Evolutionary conservation across 92 coral and sea anemone species (phyloP).

Genomic region (Zoanthus sociatus): DNA sequence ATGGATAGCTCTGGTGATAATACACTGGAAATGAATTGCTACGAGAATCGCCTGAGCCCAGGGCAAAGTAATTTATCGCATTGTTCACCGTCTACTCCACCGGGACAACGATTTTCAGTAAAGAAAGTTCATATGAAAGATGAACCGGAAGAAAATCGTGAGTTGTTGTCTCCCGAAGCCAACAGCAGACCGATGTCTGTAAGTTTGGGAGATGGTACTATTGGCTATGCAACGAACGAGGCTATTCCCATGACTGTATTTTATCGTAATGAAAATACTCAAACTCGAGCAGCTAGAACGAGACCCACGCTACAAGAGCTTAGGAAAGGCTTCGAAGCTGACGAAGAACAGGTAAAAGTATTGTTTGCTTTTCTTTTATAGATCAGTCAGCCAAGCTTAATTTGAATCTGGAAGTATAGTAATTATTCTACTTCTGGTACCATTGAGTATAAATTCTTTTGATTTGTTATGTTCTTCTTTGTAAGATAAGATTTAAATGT

Average conservation of each 20-base stretch:
- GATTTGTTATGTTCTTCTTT: not conserved
- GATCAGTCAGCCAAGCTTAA: not conserved
- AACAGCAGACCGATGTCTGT: slow-evolving; percentile 61
- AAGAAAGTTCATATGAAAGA: slow-evolving; percentile 61
- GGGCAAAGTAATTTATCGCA: not conserved
- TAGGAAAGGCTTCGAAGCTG: slow-evolving; percentile 95
- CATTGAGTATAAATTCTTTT: not conserved
- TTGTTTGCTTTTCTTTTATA: not conserved
- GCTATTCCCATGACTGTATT: slow-evolving; percentile 99
- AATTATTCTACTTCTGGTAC: not conserved
- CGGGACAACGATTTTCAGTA: slow-evolving; percentile 61
- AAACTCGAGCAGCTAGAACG: slow-evolving; percentile 66
- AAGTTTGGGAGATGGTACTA: slow-evolving; percentile 64
- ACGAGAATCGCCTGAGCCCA: slow-evolving; percentile 38
- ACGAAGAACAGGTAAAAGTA: slow-evolving; percentile 67
- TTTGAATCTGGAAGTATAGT: not conserved
- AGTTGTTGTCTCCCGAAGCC: slow-evolving; percentile 38
- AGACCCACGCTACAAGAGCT: slow-evolving; percentile 93
- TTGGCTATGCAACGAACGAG: slow-evolving; percentile 97
- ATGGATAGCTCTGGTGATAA: slow-evolving; percentile 14
- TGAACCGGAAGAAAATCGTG: slow-evolving; percentile 26
- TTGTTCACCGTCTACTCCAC: slow-evolving; percentile 7
- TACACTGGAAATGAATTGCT: slow-evolving; percentile 31
- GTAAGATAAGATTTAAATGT: not conserved
- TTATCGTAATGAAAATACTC: slow-evolving; percentile 89